Percentiles rank a stretch among this genome's conserved stretches.
Conservation (phyloP, 1,140 invertebrate species). For the Lepidostoma basale region DNA sequence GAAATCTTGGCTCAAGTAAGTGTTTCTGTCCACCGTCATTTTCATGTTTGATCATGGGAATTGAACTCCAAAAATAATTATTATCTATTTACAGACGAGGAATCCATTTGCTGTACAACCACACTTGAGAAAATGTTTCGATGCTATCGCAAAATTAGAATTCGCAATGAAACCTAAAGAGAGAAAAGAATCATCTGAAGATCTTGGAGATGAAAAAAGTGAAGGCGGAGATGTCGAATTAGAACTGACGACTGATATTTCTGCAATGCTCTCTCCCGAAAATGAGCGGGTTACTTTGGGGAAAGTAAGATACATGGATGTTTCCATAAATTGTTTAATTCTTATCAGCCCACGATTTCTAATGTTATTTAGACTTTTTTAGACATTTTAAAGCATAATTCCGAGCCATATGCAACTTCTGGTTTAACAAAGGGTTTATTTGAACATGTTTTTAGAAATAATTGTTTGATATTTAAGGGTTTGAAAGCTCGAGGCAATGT, state of each 20-base stretch:
- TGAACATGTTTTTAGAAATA: background rate
- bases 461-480: slow-evolving; percentile 9
- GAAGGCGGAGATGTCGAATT: slow-evolving; percentile 72
- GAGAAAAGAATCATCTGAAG: slow-evolving; percentile 13
- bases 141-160: slow-evolving; percentile 84
- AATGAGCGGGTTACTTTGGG: slow-evolving; percentile 77
- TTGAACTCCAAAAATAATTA: background rate
- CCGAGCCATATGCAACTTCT: too few species aligned
- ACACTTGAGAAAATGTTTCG: slow-evolving; percentile 97
- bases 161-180: slow-evolving; percentile 61
- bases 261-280: slow-evolving; percentile 87
- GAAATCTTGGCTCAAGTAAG: slow-evolving; percentile 86
- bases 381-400: too few species aligned
- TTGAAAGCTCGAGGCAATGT: slow-evolving; percentile 55
- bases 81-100: slow-evolving; percentile 72
- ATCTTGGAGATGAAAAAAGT: slow-evolving; percentile 17
- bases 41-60: too few species aligned
- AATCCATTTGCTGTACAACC: slow-evolving; percentile 90
- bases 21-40: background rate
- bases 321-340: too few species aligned
- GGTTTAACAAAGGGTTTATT: too few species aligned
- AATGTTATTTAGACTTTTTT: too few species aligned
- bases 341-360: too few species aligned
- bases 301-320: slow-evolving; percentile 68
- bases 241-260: slow-evolving; percentile 82